Conservation (phyloP, 2,797 vertebrate genomes). For the Channallabes apus region DNA sequence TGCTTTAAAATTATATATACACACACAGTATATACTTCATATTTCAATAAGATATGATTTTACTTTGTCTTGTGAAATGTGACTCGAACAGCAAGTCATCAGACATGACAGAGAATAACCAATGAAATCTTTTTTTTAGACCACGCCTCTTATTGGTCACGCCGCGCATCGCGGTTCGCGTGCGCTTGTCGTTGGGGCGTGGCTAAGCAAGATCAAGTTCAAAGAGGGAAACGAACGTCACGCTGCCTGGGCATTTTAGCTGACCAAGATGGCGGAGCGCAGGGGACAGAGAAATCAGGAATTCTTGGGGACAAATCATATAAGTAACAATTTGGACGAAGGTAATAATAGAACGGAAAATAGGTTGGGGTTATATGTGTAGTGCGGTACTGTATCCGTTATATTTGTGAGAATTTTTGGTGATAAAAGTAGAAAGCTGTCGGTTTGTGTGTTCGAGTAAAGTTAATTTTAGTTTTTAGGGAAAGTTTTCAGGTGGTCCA, state of each 20-base stretch:
- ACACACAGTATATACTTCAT: not conserved
- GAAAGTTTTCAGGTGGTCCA: slow-evolving; percentile 9
- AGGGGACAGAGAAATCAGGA: slow-evolving; percentile 73
- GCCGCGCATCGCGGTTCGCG: not conserved
- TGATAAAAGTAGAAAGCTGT: not conserved
- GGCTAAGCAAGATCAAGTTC: slow-evolving; percentile 41
- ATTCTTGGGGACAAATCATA: slow-evolving; percentile 65
- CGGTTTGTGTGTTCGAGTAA: not conserved
- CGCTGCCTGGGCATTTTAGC: slow-evolving; percentile 76
- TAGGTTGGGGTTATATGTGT: not conserved
- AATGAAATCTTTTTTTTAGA: not conserved
- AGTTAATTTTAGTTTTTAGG: not conserved
- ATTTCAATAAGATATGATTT: not conserved
- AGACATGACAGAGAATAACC: not conserved
- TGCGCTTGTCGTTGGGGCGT: not conserved
- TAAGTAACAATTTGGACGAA: slow-evolving; percentile 62
- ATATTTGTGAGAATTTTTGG: not conserved
- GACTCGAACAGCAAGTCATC: not conserved
- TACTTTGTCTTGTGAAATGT: not conserved
- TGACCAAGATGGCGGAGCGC: slow-evolving; percentile 94
- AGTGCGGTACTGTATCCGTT: not conserved
- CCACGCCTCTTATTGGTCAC: not conserved
- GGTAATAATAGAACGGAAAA: slow-evolving; percentile 60
- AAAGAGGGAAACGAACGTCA: slow-evolving; percentile 67
- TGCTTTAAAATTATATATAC: not conserved